A percentile compares a stretch with the other conserved stretches of the same genome.
phyloP scores from a whole-genome alignment of 2,113 vertebrate genomes.

The Siniperca chuatsi region DNA sequence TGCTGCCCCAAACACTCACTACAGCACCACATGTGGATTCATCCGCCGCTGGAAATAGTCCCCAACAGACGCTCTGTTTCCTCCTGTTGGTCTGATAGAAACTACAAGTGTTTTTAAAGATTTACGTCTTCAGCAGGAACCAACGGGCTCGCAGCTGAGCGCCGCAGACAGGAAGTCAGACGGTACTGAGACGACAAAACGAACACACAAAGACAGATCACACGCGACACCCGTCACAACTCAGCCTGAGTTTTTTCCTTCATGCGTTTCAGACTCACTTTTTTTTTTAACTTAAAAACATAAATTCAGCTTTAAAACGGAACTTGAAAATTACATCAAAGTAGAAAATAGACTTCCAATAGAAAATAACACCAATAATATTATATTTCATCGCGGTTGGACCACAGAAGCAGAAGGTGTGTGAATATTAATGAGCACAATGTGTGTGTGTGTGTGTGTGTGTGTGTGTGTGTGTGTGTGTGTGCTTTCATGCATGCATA shows the following conservation, averaged over 20 bases:
- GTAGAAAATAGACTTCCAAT: not conserved
- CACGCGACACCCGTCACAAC: not conserved
- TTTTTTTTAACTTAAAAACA: no score
- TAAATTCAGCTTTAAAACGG: not conserved
- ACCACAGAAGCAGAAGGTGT: conserved; percentile 11
- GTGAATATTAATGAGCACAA: conserved; percentile 40
- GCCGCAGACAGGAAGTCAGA: not conserved
- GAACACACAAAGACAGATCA: not conserved
- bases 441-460: conserved; percentile 5
- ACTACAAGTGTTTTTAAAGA: not conserved
- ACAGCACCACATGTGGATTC: no score
- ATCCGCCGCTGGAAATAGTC: no score
- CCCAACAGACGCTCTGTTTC: not conserved
- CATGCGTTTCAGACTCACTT: not conserved
- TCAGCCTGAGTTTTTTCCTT: not conserved
- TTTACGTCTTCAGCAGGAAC: not conserved
- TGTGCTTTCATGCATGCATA: no score
- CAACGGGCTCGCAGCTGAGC: not conserved
- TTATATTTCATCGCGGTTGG: not conserved
- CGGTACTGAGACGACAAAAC: not conserved
- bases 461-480: not conserved
- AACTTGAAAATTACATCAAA: not conserved
- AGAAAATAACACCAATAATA: not conserved
- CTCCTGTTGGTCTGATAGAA: not conserved
- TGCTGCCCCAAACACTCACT: no score